A percentile compares a stretch with the other conserved stretches of the same genome.
These are phyloP conservation scores for Tinamus major DNA, from an alignment of 2,797 vertebrate genomes.

Conservation along the genomic window DNA sequence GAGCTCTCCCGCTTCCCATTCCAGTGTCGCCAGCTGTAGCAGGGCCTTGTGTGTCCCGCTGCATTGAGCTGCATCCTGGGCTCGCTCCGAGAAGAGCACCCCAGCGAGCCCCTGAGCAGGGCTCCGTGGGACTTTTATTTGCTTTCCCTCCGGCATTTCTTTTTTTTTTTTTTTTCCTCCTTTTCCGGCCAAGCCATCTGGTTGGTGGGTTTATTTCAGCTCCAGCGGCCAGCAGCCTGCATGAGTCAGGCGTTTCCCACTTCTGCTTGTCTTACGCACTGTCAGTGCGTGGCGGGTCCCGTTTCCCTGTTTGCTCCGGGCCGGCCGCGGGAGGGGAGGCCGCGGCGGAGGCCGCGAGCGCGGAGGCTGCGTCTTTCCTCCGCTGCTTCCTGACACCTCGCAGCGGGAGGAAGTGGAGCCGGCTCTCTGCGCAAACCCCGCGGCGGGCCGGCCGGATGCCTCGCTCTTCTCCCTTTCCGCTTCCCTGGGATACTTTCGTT, in stretches of 20 bases:
- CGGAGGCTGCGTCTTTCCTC: background rate
- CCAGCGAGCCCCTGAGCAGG: background rate
- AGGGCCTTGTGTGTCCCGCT: background rate
- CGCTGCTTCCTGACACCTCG: conserved; percentile 37
- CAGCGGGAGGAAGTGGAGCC: background rate
- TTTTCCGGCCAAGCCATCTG: conserved; percentile 67
- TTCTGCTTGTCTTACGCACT: conserved; percentile 35
- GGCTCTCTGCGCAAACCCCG: background rate
- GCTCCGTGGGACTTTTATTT: background rate
- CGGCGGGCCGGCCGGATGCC: background rate
- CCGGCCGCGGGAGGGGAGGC: background rate
- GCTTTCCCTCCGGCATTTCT: background rate
- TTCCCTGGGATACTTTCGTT: background rate
- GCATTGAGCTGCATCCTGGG: too few species aligned
- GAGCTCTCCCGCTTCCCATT: too few species aligned
- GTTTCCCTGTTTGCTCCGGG: conserved; percentile 5
- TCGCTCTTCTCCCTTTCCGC: background rate
- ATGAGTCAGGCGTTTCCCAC: conserved; percentile 67
- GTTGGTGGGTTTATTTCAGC: conserved; percentile 35
- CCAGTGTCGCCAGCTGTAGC: background rate
- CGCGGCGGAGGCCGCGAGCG: background rate
- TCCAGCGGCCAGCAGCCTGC: conserved; percentile 1
- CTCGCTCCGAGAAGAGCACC: background rate
- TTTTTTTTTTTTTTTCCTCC: conserved; percentile 10
- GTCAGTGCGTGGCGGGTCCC: background rate